Conservation (phyloP, 1,140 invertebrate genomes). For the Hesperophylax magnus region DNA sequence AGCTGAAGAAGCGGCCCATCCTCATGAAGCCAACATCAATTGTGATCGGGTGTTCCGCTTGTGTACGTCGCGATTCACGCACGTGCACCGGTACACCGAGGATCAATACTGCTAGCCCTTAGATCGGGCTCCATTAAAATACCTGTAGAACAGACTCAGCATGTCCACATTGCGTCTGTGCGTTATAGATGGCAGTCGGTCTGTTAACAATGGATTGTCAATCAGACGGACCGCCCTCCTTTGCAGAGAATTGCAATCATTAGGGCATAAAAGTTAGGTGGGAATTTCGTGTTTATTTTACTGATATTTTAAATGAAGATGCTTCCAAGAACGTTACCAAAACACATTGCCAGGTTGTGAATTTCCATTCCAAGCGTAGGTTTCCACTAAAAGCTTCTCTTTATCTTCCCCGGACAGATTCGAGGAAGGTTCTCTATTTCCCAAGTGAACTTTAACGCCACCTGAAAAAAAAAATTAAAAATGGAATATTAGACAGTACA, state of each 20-base stretch:
- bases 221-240: too few relatives aligned
- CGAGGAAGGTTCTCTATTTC: slow-evolving; percentile 65
- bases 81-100: too few relatives aligned
- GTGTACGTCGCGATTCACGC: too few relatives aligned
- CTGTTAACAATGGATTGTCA: too few relatives aligned
- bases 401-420: slow-evolving; percentile 64
- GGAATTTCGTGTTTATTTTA: not conserved
- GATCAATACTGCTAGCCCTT: too few relatives aligned
- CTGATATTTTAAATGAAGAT: not conserved
- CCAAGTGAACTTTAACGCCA: slow-evolving; percentile 67
- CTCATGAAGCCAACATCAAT: too few relatives aligned
- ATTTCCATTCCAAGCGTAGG: slow-evolving; percentile 80
- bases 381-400: slow-evolving; percentile 74
- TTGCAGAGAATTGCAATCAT: not conserved
- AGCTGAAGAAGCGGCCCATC: too few relatives aligned
- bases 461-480: slow-evolving; percentile 37
- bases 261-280: not conserved
- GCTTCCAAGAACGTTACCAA: slow-evolving; percentile 64
- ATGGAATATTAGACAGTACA: not conserved
- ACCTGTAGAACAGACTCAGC: too few relatives aligned
- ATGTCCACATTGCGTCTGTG: too few relatives aligned
- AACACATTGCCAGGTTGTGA: slow-evolving; percentile 76
- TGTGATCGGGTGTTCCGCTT: too few relatives aligned
- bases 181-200: too few relatives aligned
- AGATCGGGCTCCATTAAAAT: too few relatives aligned